These are phyloP conservation scores for Trogon surrucura DNA, from an alignment of 2,113 vertebrate species.

Conservation along the genomic window DNA sequence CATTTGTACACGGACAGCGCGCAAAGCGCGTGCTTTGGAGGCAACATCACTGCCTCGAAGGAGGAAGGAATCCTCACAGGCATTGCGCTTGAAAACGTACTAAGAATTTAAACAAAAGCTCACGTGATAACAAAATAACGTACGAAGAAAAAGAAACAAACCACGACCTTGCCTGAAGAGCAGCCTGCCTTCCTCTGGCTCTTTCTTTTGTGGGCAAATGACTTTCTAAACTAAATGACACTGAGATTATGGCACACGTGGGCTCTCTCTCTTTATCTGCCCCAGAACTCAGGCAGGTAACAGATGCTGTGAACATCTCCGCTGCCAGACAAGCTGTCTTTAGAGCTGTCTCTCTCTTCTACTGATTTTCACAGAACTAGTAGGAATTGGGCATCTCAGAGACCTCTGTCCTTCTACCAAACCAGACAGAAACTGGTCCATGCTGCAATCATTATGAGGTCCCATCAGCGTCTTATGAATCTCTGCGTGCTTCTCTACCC, in stretches of 20 bases:
- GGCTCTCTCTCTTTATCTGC: background rate
- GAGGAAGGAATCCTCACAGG: background rate
- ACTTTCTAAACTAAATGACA: background rate
- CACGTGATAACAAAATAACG: background rate
- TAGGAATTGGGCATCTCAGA: background rate
- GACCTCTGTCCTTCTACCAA: background rate
- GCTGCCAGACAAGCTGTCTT: background rate
- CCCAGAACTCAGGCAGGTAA: background rate
- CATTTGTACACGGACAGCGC: rapidly evolving
- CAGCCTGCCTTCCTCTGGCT: background rate
- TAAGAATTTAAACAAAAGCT: background rate
- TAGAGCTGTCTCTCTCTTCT: background rate
- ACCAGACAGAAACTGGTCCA: rapidly evolving
- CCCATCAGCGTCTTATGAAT: rapidly evolving
- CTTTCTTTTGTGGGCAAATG: background rate
- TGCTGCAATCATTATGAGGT: background rate
- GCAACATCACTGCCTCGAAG: background rate
- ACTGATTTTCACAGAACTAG: background rate
- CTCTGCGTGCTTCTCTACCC: background rate
- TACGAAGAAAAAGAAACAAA: background rate
- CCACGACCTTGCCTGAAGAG: background rate
- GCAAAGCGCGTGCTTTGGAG: background rate
- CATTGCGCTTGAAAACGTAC: background rate
- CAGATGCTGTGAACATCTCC: background rate
- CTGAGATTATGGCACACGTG: background rate